These are phyloP conservation scores for Sebastiscus albofasciatus DNA, from an alignment of 2,797 vertebrate genomes.

Conservation along the genomic window DNA sequence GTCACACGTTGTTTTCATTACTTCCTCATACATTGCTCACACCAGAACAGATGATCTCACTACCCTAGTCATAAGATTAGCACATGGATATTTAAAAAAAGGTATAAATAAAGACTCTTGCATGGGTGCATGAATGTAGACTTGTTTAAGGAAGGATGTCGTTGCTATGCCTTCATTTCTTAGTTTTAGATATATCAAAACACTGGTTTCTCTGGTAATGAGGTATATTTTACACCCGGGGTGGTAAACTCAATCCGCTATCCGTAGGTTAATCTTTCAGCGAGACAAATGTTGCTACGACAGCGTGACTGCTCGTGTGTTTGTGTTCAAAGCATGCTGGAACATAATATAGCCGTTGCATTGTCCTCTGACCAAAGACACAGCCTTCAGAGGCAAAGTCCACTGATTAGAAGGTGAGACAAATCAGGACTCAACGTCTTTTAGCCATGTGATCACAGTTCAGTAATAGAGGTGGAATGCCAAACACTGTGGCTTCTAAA, in stretches of 20 bases:
- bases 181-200: constrained; percentile 5
- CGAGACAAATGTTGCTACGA: constrained; percentile 39
- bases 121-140: neutral
- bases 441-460: constrained; percentile 3
- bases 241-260: neutral
- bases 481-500: neutral
- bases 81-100: constrained; percentile 11
- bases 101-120: constrained; percentile 8
- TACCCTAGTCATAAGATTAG: constrained; percentile 27
- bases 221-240: constrained; percentile 17
- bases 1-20: constrained; percentile 16
- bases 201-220: constrained; percentile 13
- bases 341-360: neutral
- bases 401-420: constrained; percentile 40
- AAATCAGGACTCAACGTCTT: neutral
- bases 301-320: constrained; percentile 15
- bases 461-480: neutral
- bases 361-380: constrained; percentile 19
- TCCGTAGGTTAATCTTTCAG: constrained; percentile 17
- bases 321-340: constrained; percentile 19
- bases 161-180: constrained; percentile 7
- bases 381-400: constrained; percentile 23
- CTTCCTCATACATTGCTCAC: constrained; percentile 32
- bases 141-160: neutral
- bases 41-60: neutral